Conservation (phyloP, 2,797 vertebrate genomes). For the Atherinosoma microstoma region DNA sequence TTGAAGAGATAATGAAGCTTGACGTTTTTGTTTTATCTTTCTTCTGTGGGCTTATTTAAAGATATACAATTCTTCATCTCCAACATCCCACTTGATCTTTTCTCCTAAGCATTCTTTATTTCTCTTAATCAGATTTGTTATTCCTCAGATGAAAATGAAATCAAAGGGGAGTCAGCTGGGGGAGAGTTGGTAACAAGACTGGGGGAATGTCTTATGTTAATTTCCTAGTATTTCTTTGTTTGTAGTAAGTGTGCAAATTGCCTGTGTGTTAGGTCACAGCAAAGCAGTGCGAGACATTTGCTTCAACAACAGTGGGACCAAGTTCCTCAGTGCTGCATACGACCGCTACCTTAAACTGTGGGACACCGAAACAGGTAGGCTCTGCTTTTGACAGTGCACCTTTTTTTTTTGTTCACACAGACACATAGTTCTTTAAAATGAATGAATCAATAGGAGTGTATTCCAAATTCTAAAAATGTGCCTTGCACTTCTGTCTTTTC, state of each 20-base stretch:
- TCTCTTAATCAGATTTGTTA: conserved; percentile 37
- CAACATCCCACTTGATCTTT: conserved; percentile 14
- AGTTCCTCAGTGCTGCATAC: conserved; percentile 95
- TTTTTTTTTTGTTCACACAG: background rate
- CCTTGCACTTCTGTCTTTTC: too few species aligned
- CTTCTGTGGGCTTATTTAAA: conserved; percentile 35
- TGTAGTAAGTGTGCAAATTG: conserved; percentile 20
- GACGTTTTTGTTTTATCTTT: background rate
- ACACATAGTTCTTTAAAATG: background rate
- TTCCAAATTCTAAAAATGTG: background rate
- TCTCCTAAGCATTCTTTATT: conserved; percentile 15
- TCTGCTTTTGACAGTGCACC: background rate
- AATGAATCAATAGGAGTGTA: background rate
- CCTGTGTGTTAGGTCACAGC: conserved; percentile 88
- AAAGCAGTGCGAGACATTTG: conserved; percentile 98
- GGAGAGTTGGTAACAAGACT: conserved; percentile 14
- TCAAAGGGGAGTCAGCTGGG: conserved; percentile 21
- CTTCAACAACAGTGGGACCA: conserved; percentile 92
- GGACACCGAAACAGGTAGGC: conserved; percentile 95
- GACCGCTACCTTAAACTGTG: conserved; percentile 97
- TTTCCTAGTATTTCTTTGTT: background rate
- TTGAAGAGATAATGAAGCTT: conserved; percentile 23
- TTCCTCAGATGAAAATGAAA: conserved; percentile 36
- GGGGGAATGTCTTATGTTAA: background rate
- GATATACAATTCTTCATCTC: conserved; percentile 25